Base-by-base conservation (phyloP, 2,888 invertebrate genomes). In the Athalia circularis region DNA sequence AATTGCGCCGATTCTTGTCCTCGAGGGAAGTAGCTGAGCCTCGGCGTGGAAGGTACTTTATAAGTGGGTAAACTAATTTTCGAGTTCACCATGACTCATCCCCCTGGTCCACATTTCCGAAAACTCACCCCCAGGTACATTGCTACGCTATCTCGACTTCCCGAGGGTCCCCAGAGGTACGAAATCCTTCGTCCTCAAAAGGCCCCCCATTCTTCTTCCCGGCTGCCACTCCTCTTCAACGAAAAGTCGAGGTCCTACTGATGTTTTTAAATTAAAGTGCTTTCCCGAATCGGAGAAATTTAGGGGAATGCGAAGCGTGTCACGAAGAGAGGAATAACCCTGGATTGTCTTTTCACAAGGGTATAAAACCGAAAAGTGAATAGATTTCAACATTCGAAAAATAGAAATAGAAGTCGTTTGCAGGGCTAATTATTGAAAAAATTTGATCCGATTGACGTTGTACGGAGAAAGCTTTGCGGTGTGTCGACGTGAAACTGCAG, bases 231-330 rank as follows among this genome's bases (percentile, higher is more conserved):
- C 48, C n/a, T n/a, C 47, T 45, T 7, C 48, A 47, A 13, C 48
- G 54, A 68, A 15, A 29, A 68, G 68, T 54, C 52, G 11, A 52
- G 68, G 52, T 43, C 68, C 54, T 68, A 54, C 29, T 29, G 29
- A 47, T 72, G 47, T 59, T 59, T 72, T 72, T 13, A 47, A 72
- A 72, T 72, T 72, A 72, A 72, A 72, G 72, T 72, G 72, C 72
- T 59, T 47, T 29, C 29, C 29, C 29, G 29, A 29, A 29, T 29
- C 29, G 29, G 29, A 29, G 29, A 2, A 29, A 29, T 29, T 29
- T 2, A 29, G 29, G 29, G 29, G 2, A 29, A 29, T 0, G 29
- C 29, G 29, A 29, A 29, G 29, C 29, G 2, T 29, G 29, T 1
- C 29, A 29, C 29, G 29, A 29, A 29, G 29, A 29, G 29, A 29